These are phyloP conservation scores for Myotis davidii DNA, from an alignment of 2,113 vertebrate species.

Conservation along the genomic window DNA sequence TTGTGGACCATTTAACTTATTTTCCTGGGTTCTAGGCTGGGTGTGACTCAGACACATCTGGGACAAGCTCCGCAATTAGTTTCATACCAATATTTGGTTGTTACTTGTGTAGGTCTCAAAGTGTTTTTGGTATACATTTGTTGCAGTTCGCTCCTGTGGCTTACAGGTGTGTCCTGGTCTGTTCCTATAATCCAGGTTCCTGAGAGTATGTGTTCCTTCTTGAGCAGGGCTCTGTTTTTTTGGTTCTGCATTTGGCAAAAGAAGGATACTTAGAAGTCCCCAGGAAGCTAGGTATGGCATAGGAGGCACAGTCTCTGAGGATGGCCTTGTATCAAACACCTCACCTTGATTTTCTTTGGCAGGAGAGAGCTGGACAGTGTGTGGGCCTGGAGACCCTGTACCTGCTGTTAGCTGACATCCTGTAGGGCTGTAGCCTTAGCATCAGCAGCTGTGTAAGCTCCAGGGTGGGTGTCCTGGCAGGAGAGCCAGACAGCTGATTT, in stretches of 20 bases:
- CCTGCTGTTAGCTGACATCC: not conserved
- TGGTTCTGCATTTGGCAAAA: not conserved
- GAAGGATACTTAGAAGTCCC: not conserved
- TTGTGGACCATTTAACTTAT: slow-evolving; percentile 5
- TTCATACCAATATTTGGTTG: slow-evolving; percentile 34
- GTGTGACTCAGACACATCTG: not conserved
- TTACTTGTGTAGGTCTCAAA: not conserved
- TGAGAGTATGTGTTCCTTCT: not conserved
- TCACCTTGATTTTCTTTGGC: not conserved
- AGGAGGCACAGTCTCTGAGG: not conserved
- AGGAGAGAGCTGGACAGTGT: not conserved
- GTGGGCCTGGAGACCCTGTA: not conserved
- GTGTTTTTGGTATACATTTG: not conserved
- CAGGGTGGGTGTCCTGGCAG: slow-evolving; percentile 46
- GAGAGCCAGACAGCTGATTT: slow-evolving; percentile 64
- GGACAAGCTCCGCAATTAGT: not conserved
- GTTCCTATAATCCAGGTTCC: not conserved
- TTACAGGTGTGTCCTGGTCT: not conserved
- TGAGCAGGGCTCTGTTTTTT: not conserved
- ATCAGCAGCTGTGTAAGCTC: slow-evolving; percentile 55
- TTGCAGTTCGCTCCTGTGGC: not conserved
- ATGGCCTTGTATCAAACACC: not conserved
- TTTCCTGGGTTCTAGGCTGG: not conserved
- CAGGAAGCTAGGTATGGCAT: not conserved
- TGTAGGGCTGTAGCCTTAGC: not conserved